A percentile compares a stretch with the other conserved stretches of the same genome.
These are phyloP conservation scores for Hydractinia symbiolongicarpus DNA, from an alignment of 30 jellyfish, hydroid and myxozoan species.

Conservation along the genomic window DNA sequence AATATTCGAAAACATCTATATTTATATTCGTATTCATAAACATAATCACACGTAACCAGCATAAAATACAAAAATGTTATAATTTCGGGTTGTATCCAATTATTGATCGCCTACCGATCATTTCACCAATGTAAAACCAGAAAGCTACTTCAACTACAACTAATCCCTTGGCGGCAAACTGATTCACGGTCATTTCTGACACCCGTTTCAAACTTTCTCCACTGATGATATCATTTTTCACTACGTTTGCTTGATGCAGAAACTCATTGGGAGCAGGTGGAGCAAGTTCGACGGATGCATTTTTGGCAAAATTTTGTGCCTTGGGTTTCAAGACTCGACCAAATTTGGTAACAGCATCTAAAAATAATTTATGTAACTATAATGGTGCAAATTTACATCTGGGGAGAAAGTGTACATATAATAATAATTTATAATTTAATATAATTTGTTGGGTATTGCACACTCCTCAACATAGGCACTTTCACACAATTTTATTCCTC, in stretches of 20 bases:
- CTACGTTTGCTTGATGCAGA: conserved; percentile 45
- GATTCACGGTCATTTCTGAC: conserved; percentile 69
- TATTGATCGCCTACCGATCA: conserved; percentile 76
- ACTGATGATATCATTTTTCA: conserved; percentile 47
- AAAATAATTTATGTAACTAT: neutral
- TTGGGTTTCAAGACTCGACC: conserved; percentile 55
- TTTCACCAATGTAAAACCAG: conserved; percentile 91
- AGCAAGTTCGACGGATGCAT: conserved; percentile 87
- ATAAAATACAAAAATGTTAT: neutral
- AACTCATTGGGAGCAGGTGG: conserved; percentile 91
- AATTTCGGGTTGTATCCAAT: conserved; percentile 72
- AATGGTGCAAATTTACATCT: too few species aligned
- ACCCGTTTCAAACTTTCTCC: conserved; percentile 52
- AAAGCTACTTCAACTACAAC: conserved; percentile 78
- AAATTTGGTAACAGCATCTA: conserved; percentile 57
- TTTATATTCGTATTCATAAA: too few species aligned
- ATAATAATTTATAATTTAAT: too few species aligned
- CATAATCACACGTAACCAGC: too few species aligned
- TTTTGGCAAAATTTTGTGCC: conserved; percentile 61
- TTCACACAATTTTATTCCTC: too few species aligned
- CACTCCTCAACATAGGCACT: too few species aligned
- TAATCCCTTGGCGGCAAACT: conserved; percentile 69
- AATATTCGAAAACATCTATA: too few species aligned
- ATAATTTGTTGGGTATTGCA: too few species aligned
- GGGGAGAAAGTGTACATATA: too few species aligned